Conservation (phyloP, 2,888 invertebrate genomes). For the Antitype chi region DNA sequence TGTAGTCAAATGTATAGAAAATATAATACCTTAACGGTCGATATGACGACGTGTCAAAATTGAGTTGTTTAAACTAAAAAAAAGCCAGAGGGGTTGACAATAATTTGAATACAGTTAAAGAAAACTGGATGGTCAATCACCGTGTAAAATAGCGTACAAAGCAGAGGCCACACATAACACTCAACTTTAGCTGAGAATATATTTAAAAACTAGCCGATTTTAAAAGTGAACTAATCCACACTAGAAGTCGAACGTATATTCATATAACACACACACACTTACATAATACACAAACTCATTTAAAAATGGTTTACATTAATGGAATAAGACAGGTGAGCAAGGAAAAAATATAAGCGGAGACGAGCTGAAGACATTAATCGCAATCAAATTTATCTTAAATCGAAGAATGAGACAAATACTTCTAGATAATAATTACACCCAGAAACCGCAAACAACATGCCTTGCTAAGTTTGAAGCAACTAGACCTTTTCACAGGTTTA, state of each 20-base stretch:
- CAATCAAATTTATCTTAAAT: slow-evolving; percentile 5
- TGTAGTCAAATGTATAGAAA: neutral
- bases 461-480: neutral
- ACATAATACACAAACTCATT: neutral
- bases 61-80: too few relatives aligned
- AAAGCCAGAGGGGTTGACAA: neutral
- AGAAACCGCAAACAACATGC: slow-evolving; percentile 11
- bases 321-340: neutral
- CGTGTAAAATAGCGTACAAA: neutral
- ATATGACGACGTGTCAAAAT: too few relatives aligned
- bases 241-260: neutral
- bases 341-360: neutral
- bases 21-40: too few relatives aligned
- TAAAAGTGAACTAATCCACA: neutral
- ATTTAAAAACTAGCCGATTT: neutral
- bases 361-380: neutral
- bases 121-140: neutral
- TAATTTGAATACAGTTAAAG: neutral
- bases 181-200: neutral
- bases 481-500: neutral
- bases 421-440: neutral
- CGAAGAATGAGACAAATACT: neutral
- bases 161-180: too few relatives aligned
- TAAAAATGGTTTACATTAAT: neutral
- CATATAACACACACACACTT: neutral